These are phyloP conservation scores for Linyphia triangularis DNA, from an alignment of 2,888 invertebrate species.

Conservation along the genomic window DNA sequence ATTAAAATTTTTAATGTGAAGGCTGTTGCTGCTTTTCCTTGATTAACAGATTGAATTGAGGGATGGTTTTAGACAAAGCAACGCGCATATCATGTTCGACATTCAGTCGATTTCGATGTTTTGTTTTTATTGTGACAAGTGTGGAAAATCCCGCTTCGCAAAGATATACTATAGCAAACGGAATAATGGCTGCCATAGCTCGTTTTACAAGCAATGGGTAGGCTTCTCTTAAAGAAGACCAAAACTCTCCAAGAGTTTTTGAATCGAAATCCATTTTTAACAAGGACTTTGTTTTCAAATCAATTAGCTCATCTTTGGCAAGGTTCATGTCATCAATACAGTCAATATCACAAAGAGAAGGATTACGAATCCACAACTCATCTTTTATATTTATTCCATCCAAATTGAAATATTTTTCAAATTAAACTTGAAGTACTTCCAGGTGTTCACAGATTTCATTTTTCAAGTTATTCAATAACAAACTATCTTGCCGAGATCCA, in stretches of 20 bases:
- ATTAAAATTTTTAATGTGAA: constrained; percentile 43
- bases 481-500: constrained; percentile 46
- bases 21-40: constrained; percentile 47
- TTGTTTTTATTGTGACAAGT: constrained; percentile 62
- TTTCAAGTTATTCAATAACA: constrained; percentile 56
- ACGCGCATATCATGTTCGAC: constrained; percentile 49
- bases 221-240: constrained; percentile 43
- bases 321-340: constrained; percentile 28
- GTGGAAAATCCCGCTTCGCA: constrained; percentile 56
- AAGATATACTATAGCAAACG: constrained; percentile 62
- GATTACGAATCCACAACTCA: constrained; percentile 68
- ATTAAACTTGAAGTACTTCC: too few relatives aligned
- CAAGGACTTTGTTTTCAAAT: too few relatives aligned
- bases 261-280: neutral
- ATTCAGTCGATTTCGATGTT: constrained; percentile 44
- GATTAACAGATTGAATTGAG: constrained; percentile 45
- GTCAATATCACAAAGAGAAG: constrained; percentile 66
- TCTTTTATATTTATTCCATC: constrained; percentile 65
- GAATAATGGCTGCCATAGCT: constrained; percentile 65
- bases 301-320: neutral
- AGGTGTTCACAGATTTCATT: constrained; percentile 10
- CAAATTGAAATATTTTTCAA: too few relatives aligned
- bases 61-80: constrained; percentile 53
- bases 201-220: constrained; percentile 65
- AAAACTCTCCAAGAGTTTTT: too few relatives aligned